Base-by-base conservation (phyloP, 2,888 invertebrate genomes). In the Dolomedes plantarius region DNA sequence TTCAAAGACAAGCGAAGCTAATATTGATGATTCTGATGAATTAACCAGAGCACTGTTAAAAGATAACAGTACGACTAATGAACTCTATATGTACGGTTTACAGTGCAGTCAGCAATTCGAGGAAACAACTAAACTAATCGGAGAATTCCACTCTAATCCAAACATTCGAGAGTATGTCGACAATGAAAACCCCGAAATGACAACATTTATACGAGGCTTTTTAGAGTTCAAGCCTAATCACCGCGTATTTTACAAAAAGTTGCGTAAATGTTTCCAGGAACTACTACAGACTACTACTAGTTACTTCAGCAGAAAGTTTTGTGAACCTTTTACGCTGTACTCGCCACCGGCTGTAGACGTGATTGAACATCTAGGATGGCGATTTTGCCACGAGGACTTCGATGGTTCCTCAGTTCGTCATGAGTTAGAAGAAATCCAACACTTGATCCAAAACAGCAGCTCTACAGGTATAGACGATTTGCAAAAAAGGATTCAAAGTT, bases 61-160 rank as follows among this genome's bases (percentile, higher is more conserved):
- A 46, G 72, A 79, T 23, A 65, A 62, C 0, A 41, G 64, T 2
- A 65, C 79, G 1, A 72, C 79, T 9, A 64, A 31, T 31, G 72
- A 72, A 13, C 32, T 79, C 19, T 72, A 79, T 27, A 64, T 79
- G 31, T 65, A 31, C n/a, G 41, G 79, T 19, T 9, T 72, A 1
- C 71, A 72, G 23, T 79, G 79, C 19, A n/a, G 64, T 31, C 71
- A 72, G 6, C 39, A 79, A 6, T 79, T 79, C 41, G 41, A 65
- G 46, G 79, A 79, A 19, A 65, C 71, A 0, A 39, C 64, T 23
- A 31, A 71, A 28, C 16, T 72, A 13, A 72, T 79, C 23, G 79
- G 72, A 72, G 31, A 79, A 13, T 79, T 79, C 16, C 65, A 79
- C 9, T 16, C n/a, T 1, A 29, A 11, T 23, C 64, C 64, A 32